Evolutionary conservation across 2,888 invertebrate genomes (phyloP).

Genomic region (Saturnia pavonia): DNA sequence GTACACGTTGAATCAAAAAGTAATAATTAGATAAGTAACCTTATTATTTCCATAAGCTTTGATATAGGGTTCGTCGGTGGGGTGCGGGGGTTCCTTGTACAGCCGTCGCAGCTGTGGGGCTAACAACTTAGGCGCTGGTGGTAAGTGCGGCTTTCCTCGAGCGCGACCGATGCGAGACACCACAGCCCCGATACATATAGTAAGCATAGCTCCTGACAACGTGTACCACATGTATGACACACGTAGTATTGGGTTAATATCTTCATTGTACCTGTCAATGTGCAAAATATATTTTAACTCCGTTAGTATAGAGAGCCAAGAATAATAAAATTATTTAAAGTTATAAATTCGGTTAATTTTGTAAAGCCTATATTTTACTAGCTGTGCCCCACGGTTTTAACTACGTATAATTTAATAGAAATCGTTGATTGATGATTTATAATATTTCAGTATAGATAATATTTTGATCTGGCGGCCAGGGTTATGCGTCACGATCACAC

Average conservation of each 20-base stretch:
- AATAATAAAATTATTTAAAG: not conserved
- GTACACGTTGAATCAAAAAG: not conserved
- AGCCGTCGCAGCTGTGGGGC: constrained; percentile 86
- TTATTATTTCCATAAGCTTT: constrained; percentile 66
- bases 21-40: constrained; percentile 23
- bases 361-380: too few species aligned
- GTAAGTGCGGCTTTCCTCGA: constrained; percentile 57
- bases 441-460: too few species aligned
- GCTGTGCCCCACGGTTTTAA: too few species aligned
- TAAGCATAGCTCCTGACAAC: constrained; percentile 64
- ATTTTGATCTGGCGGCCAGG: too few species aligned
- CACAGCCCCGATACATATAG: constrained; percentile 57
- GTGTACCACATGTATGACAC: constrained; percentile 92
- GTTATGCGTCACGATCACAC: too few species aligned
- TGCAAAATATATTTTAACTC: not conserved
- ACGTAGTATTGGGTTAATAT: constrained; percentile 84
- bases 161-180: constrained; percentile 55
- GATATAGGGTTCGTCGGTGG: constrained; percentile 66
- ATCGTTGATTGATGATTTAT: too few species aligned
- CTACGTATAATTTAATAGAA: too few species aligned
- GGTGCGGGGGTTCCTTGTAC: constrained; percentile 73
- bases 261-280: constrained; percentile 54
- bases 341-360: too few species aligned
- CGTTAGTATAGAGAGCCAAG: not conserved
- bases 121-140: constrained; percentile 77